A percentile compares a stretch with the other conserved stretches of the same genome.
These are phyloP conservation scores for Cebidichthys violaceus DNA, from an alignment of 2,113 vertebrate species.

Conservation along the genomic window DNA sequence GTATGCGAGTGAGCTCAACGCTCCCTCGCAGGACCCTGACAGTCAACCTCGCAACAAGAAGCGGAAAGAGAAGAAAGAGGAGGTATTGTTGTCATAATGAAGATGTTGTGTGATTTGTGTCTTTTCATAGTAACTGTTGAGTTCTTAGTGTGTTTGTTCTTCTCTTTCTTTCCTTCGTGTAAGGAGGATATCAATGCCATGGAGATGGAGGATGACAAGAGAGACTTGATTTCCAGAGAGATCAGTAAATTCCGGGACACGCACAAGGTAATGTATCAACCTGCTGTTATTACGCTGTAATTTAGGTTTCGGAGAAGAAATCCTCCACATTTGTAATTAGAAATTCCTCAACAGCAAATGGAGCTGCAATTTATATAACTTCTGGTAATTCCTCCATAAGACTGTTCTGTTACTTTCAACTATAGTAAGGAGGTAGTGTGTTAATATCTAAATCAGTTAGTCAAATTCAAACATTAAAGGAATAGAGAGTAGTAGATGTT, in stretches of 20 bases:
- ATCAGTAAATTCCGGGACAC: constrained; percentile 99
- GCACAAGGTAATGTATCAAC: constrained; percentile 93
- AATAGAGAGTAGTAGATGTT: constrained; percentile 19
- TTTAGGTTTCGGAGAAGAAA: constrained; percentile 47
- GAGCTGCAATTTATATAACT: constrained; percentile 29
- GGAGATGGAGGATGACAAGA: constrained; percentile 99
- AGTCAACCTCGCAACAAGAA: constrained; percentile 97
- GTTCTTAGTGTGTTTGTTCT: constrained; percentile 47
- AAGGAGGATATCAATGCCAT: constrained; percentile 99
- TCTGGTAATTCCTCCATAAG: constrained; percentile 23
- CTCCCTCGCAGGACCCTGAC: constrained; percentile 94
- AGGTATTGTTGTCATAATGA: constrained; percentile 81
- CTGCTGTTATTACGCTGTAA: constrained; percentile 34
- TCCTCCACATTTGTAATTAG: constrained; percentile 39
- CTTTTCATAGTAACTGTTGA: background rate
- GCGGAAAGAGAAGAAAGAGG: constrained; percentile 98
- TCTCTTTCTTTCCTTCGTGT: constrained; percentile 21
- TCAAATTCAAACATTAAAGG: constrained; percentile 3
- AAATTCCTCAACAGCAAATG: constrained; percentile 45
- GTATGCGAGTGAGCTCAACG: constrained; percentile 97
- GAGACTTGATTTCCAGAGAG: constrained; percentile 99
- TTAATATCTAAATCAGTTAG: constrained; percentile 14
- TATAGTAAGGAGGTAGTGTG: constrained; percentile 17
- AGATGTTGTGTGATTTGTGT: background rate
- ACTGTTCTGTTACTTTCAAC: constrained; percentile 39